Evolutionary conservation across 2,113 vertebrate species (phyloP), one percentile per base, ranked within the genome.

Genomic region (Neofelis nebulosa): DNA sequence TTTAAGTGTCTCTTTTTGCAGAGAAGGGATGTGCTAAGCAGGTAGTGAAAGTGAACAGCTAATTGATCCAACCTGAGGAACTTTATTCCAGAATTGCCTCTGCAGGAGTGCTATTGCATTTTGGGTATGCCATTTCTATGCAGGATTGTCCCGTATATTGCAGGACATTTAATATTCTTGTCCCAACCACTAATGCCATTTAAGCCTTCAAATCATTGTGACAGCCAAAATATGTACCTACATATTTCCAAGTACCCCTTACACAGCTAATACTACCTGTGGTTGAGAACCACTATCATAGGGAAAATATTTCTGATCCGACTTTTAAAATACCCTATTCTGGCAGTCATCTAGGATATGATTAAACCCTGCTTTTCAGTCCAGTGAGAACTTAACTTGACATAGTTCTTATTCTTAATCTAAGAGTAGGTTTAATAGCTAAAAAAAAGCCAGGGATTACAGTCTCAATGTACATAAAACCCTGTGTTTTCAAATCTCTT

Each of bases 281-380:
- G 38, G 21, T 92, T 92, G 27, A 97, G 36, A 92, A 61, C 38
- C 74, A n/a, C 36, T 96, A 29, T 82, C 52, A 85, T 41, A 92
- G 73, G 36, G 65, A 69, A 95, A 68, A 80, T 93, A 66, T 52
- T 92, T 86, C 45, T 85, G 76, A 66, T 81, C 55, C 7, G 12
- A 29, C 45, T 27, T 95, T 23, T 97, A 5, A 74, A 82, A 74
- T 88, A 38, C 25, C 38, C 13, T 50, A 0, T 93, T 93, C 61
- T 88, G 55, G 63, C 69, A 89, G 29, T 79, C 87, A 78, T 97
- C 57, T 94, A 29, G 74, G 83, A 63, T 83, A 33, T 90, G 82
- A 45, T 95, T 96, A 83, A 97, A 95, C 12, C 41, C 29, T 93
- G 65, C 27, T 13, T 96, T 95, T 55, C 25, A 96, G 23, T 50